A percentile compares a stretch with the other conserved stretches of the same genome.
Evolutionary conservation across 2,888 invertebrate species (phyloP).

Genomic region (Kryphioiulus occultus): DNA sequence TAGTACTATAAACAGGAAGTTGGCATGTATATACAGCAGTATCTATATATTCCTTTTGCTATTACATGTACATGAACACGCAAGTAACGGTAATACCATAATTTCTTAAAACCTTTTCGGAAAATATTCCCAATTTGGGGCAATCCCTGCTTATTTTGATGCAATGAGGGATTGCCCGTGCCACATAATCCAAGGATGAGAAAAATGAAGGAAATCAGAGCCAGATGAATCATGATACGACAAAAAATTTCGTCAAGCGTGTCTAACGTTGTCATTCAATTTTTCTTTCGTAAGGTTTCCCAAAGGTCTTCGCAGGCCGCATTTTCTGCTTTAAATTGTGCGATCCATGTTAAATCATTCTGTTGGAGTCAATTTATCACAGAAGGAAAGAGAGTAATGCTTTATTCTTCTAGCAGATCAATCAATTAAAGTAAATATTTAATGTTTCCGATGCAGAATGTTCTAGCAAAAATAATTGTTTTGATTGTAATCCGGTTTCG

Average conservation of each 20-base stretch:
- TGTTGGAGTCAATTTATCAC: background rate
- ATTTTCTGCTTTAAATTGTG: background rate
- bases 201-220: background rate
- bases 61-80: no score
- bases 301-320: background rate
- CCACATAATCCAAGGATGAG: background rate
- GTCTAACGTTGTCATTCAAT: background rate
- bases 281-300: background rate
- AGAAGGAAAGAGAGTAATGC: background rate
- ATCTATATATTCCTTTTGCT: no score
- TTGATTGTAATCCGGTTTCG: background rate
- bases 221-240: background rate
- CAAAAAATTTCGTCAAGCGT: background rate
- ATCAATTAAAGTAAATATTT: background rate
- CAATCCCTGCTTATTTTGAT: background rate
- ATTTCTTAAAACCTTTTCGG: no score
- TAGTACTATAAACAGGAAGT: no score
- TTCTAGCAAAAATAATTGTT: background rate
- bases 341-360: conserved; percentile 5
- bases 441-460: background rate
- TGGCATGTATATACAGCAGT: no score
- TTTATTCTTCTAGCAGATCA: background rate
- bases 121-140: background rate
- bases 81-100: no score
- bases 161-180: background rate